These are phyloP conservation scores for Neodiprion lecontei DNA, from an alignment of 1,140 invertebrate genomes.

Conservation along the genomic window DNA sequence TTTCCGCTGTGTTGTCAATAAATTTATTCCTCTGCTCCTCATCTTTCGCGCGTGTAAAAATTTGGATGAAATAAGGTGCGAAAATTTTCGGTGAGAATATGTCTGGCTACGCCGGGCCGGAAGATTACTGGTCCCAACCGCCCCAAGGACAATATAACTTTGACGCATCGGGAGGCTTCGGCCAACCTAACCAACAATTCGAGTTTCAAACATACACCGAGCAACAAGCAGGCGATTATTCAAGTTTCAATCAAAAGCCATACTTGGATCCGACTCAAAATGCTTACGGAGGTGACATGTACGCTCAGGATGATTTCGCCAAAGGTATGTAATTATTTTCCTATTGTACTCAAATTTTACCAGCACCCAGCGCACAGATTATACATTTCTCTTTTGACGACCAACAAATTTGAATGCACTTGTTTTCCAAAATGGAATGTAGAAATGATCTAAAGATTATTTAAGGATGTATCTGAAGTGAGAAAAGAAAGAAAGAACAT, in stretches of 20 bases:
- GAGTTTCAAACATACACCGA: constrained; percentile 54
- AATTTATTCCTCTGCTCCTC: background rate
- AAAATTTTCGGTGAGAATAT: constrained; percentile 28
- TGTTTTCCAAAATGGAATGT: too few species aligned
- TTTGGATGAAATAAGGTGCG: too few species aligned
- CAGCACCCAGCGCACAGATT: background rate
- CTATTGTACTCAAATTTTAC: background rate
- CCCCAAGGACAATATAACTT: constrained; percentile 50
- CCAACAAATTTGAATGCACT: too few species aligned
- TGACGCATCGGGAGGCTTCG: constrained; percentile 46
- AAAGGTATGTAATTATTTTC: constrained; percentile 41
- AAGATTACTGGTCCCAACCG: constrained; percentile 49
- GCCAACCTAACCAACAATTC: constrained; percentile 56
- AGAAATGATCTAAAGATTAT: too few species aligned
- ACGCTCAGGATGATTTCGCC: constrained; percentile 42
- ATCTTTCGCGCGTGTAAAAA: background rate
- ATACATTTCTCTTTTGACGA: background rate
- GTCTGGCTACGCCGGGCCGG: constrained; percentile 48
- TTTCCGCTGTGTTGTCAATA: constrained; percentile 5
- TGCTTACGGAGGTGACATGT: constrained; percentile 42
- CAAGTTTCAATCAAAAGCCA: constrained; percentile 42
- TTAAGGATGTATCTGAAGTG: too few species aligned
- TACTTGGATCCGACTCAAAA: constrained; percentile 50
- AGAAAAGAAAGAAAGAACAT: too few species aligned
- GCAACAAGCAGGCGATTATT: constrained; percentile 43